phyloP scores from a whole-genome alignment of 92 coral and sea anemone species.

The Bergia puertoricense region DNA sequence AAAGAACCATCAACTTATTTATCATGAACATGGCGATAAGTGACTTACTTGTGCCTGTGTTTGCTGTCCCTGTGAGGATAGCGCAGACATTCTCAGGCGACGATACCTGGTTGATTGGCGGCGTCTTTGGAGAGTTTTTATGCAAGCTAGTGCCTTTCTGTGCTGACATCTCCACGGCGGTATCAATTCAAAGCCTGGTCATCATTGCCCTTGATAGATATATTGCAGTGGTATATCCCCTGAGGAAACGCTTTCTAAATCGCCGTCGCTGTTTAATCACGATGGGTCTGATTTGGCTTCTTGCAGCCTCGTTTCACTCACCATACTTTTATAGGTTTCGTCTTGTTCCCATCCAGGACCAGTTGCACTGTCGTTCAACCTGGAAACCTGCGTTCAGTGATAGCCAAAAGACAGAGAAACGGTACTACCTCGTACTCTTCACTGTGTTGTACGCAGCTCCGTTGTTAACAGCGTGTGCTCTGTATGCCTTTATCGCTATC shows the following conservation, averaged over 20 bases:
- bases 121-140: conserved; percentile 1
- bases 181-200: conserved; percentile 34
- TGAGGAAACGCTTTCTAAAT: conserved; percentile 15
- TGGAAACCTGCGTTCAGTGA: conserved; percentile 21
- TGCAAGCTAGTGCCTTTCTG: conserved; percentile 38
- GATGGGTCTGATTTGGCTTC: conserved; percentile 15
- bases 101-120: conserved; percentile 14
- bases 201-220: conserved; percentile 29
- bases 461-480: conserved; percentile 1
- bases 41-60: conserved; percentile 27
- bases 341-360: neutral
- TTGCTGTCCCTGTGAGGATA: conserved; percentile 13
- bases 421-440: conserved; percentile 3
- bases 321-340: conserved; percentile 34
- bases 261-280: conserved; percentile 29
- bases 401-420: conserved; percentile 6
- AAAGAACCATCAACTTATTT: conserved; percentile 20
- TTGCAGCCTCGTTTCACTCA: conserved; percentile 14
- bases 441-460: neutral
- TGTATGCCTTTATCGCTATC: conserved; percentile 14
- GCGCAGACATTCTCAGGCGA: conserved; percentile 11
- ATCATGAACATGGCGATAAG: conserved; percentile 35
- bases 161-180: conserved; percentile 32
- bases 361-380: neutral
- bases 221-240: conserved; percentile 17